Conservation (phyloP, 2,797 vertebrate species). For the Lindbergichthys nudifrons region DNA sequence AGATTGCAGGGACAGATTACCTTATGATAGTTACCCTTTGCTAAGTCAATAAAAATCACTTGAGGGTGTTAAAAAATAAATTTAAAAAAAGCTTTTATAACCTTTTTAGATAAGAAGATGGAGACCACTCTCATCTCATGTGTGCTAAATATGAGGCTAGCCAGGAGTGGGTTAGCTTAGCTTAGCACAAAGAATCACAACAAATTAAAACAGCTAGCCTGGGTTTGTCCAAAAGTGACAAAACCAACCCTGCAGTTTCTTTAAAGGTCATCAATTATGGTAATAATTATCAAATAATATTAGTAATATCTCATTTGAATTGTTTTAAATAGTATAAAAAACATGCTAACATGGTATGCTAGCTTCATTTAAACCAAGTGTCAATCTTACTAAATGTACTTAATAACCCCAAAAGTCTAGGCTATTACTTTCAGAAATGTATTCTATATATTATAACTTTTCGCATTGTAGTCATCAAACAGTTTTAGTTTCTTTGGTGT, state of each 20-base stretch:
- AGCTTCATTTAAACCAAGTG: not conserved
- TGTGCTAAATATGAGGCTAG: not conserved
- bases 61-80: not conserved
- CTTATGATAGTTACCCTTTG: not conserved
- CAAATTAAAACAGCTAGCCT: not conserved
- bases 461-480: not conserved
- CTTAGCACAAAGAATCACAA: not conserved
- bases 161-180: not conserved
- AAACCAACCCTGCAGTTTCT: not conserved
- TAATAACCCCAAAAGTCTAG: not conserved
- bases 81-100: not conserved
- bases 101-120: no score
- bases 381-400: not conserved
- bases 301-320: not conserved
- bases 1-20: not conserved
- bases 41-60: constrained; percentile 2
- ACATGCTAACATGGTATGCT: not conserved
- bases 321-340: not conserved
- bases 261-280: not conserved
- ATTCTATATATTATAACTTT: not conserved
- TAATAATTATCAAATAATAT: not conserved
- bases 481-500: not conserved
- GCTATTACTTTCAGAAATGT: not conserved
- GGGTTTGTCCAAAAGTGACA: not conserved
- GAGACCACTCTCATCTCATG: not conserved